Base-by-base conservation (phyloP, 1,140 invertebrate genomes). In the Drosophila sproati region DNA sequence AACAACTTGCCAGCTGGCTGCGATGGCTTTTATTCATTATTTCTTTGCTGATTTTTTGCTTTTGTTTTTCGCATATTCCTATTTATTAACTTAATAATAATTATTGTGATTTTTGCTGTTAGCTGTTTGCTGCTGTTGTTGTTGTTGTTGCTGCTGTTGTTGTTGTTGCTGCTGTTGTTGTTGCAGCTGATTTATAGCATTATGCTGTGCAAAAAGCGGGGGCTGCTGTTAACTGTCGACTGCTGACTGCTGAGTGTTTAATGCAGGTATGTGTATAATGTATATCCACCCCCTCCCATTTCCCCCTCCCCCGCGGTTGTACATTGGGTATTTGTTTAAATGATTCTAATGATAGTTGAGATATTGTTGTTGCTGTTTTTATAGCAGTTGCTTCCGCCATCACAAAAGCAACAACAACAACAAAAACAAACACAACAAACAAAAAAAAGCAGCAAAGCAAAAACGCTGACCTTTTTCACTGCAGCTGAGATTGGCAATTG, bases 351-450 rank as follows among this genome's bases (percentile, higher is more conserved):
- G 3, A 31, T 8, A 5, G 55, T 59, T 64, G 31, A 20, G 51
- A 20, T 35, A 51, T 54, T 54, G 50, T 54, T 52, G 2, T 35
- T 52, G 51, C 28, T 50, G 10, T 60, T 54, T 29, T 52, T 51
- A n/a, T 60, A n/a, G 32, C 34, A 50, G 35, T 37, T 64, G 62
- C 70, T 73, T 73, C 70, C 70, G 70, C 70, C 57, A 73, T 67
- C 56, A 35, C 48, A 73, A 60, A 31, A 47, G 55, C 47, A 68
- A 47, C 32, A 50, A 2, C 3, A 3, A 29, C 32, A 50, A 2
- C 2, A 3, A 32, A 59, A 41, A 29, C 12, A 12, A 12, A 12
- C 12, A 12, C 12, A 12, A 12, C 12, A 12, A 12, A 12, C 12
- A 39, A 50, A 2, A 5, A 32, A 59, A 41, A 29, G 28, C 12